Evolutionary conservation across 2,113 vertebrate species (phyloP), one percentile per base, ranked within the genome.

Genomic region (Leptobrachium leishanense): DNA sequence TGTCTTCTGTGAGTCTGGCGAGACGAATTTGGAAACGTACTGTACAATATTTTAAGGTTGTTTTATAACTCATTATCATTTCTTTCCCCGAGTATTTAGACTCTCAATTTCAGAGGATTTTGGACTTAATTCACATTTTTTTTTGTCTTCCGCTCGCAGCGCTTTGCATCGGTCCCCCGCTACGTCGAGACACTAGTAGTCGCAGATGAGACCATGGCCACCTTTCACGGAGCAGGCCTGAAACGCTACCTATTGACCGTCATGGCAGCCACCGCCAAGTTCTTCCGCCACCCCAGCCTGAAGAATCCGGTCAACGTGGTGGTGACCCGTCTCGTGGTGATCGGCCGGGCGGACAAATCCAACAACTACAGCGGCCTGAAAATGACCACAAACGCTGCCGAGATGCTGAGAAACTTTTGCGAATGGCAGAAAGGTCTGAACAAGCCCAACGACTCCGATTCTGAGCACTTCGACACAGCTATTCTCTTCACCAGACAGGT

Each of bases 401-500:
- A 89, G 83, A 90, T 87, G 11, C 87, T 93, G n/a, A 87, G 86
- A 2, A 85, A 85, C 84, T 93, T 93, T 85, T 93, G 92, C 70
- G 50, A 74, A 43, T 93, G 92, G 92, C 92, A 93, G 57, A 83
- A 57, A 15, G 87, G 86, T 3, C 88, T 93, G 76, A 92, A 92
- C 44, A 85, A 81, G 31, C 79, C 85, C 0, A 82, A 89, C 0
- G 92, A 92, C 81, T 76, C 86, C 0, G 88, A 90, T 42, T 84
- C 91, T 0, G 88, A 86, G 6, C 92, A 92, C 80, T 92, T 93
- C 0, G 92, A 93, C 83, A 90, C 89, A 0, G 92, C 92, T 53
- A 85, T 93, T 43, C 82, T 93, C 79, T 93, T 93, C 75, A 92
- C 92, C 0, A 86, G 92, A 1, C 87, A 90, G 91, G 91, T 92